These are phyloP conservation scores for Rhombomys opimus DNA, from an alignment of 2,113 vertebrate genomes.

Conservation along the genomic window DNA sequence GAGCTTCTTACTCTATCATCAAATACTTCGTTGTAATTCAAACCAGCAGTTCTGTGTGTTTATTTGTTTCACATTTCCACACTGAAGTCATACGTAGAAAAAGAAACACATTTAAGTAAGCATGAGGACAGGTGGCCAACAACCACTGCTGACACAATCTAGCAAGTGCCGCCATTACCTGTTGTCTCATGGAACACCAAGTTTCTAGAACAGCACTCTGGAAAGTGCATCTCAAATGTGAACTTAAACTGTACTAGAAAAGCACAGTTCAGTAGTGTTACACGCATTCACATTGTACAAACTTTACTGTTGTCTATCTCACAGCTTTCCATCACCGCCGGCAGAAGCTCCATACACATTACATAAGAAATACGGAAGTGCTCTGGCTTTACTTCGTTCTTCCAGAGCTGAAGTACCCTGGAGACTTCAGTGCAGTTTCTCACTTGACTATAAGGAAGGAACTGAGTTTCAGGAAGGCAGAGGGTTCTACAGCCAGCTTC, in stretches of 20 bases:
- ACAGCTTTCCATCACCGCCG: conserved; percentile 25
- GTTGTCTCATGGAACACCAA: background rate
- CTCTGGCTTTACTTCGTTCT: background rate
- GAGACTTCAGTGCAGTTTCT: background rate
- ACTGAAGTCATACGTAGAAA: background rate
- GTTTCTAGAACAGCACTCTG: background rate
- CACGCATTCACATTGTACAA: background rate
- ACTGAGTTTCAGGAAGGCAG: background rate
- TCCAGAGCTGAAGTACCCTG: conserved; percentile 13
- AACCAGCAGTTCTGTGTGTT: background rate
- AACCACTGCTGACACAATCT: background rate
- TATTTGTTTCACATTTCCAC: background rate
- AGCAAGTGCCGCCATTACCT: background rate
- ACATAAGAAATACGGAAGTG: background rate
- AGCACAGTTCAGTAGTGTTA: background rate
- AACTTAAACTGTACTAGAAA: background rate
- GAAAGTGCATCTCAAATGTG: background rate
- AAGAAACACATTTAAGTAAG: conserved; percentile 7
- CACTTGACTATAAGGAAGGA: background rate
- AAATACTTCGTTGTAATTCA: background rate
- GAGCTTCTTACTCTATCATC: background rate
- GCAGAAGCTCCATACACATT: conserved; percentile 9
- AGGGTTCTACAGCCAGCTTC: background rate
- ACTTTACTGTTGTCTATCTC: background rate
- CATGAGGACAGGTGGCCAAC: background rate